Evolutionary conservation across 1,140 invertebrate species (phyloP).

Genomic region (Calliopsis andreniformis): DNA sequence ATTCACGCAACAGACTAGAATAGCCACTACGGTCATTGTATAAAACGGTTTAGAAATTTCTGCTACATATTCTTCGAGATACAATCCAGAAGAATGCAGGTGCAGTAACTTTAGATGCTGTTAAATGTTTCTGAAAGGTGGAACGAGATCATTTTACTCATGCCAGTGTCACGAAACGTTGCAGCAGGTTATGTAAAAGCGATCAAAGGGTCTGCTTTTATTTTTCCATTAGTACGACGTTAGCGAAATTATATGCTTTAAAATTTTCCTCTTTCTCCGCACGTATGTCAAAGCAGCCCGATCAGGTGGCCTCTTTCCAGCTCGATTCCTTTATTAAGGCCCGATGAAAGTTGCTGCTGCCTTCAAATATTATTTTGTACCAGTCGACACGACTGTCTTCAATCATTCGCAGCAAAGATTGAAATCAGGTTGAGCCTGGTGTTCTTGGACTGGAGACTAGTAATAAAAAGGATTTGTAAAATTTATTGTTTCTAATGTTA

Average conservation of each 20-base stretch:
- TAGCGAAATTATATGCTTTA: conserved; percentile 15
- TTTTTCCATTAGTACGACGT: conserved; percentile 23
- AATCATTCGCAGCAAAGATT: neutral
- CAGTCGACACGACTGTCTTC: neutral
- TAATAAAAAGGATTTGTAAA: no score
- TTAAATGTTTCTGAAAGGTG: no score
- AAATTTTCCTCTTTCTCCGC: conserved; percentile 19
- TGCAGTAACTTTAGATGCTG: no score
- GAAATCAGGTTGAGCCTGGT: neutral
- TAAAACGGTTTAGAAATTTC: no score
- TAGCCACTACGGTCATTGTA: no score
- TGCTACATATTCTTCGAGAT: no score
- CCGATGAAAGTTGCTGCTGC: neutral
- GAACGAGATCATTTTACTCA: no score
- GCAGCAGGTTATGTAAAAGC: neutral
- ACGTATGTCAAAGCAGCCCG: conserved; percentile 9
- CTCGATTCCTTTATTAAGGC: conserved; percentile 12
- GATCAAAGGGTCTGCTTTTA: conserved; percentile 30
- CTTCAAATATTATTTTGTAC: neutral
- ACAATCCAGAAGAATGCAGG: no score
- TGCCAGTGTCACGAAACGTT: neutral
- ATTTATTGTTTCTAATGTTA: no score
- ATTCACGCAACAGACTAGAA: no score
- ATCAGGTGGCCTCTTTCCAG: conserved; percentile 8
- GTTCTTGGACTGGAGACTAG: no score